Evolutionary conservation across 2,888 invertebrate genomes (phyloP).

Genomic region (Capitulum mitella): DNA sequence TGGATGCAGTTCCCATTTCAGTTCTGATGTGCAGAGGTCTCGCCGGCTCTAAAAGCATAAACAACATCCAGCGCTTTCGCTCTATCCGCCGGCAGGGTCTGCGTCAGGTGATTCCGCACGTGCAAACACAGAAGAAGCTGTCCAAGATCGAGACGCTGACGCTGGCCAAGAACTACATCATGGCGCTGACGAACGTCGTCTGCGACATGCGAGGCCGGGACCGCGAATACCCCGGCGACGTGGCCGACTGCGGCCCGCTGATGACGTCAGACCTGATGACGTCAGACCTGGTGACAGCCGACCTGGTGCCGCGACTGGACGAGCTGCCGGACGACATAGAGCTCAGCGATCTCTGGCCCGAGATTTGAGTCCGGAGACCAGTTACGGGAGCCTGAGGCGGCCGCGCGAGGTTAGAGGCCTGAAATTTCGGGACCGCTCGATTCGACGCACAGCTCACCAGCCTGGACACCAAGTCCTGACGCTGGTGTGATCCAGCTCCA

Average conservation of each 20-base stretch:
- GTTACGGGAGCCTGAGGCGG: too few relatives aligned
- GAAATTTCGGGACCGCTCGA: too few relatives aligned
- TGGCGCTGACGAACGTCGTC: conserved; percentile 77
- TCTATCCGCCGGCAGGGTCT: too few relatives aligned
- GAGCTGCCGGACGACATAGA: conserved; percentile 17
- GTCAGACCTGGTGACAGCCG: neutral
- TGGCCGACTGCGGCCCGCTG: neutral
- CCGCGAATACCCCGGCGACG: conserved; percentile 21
- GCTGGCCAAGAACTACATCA: conserved; percentile 81
- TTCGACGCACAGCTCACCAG: too few relatives aligned
- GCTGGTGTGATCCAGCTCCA: too few relatives aligned
- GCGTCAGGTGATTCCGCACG: conserved; percentile 76
- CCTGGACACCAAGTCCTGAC: too few relatives aligned
- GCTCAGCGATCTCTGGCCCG: conserved; percentile 6
- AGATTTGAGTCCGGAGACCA: neutral
- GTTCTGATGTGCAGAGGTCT: too few relatives aligned
- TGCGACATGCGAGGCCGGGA: conserved; percentile 47
- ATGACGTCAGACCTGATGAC: conserved; percentile 5
- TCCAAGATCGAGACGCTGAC: conserved; percentile 83
- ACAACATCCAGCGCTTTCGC: too few relatives aligned
- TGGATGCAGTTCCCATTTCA: too few relatives aligned
- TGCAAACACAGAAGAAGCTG: conserved; percentile 71
- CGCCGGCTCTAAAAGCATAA: too few relatives aligned
- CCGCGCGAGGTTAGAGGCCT: too few relatives aligned
- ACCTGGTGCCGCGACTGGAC: conserved; percentile 11